Conservation (phyloP, 1,140 invertebrate species). For the Portunus trituberculatus region DNA sequence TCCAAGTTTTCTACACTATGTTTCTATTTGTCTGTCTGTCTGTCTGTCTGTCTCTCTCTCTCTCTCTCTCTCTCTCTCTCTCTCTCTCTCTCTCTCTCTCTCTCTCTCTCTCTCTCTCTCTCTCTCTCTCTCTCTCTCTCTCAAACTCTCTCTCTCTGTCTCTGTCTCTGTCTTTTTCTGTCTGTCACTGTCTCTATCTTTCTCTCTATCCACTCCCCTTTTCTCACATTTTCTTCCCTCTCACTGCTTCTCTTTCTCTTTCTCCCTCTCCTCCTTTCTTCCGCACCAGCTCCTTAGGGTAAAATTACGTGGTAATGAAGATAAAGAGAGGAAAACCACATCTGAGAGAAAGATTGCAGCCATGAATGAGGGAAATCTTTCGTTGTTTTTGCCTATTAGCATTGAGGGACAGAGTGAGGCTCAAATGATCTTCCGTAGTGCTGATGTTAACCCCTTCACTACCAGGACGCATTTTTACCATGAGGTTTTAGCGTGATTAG, state of each 20-base stretch:
- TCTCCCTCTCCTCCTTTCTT: neutral
- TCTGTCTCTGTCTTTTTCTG: neutral
- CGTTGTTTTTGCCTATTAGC: neutral
- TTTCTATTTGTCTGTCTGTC: neutral
- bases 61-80: no score
- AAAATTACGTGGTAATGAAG: conserved; percentile 23
- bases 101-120: conserved; percentile 4
- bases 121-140: neutral
- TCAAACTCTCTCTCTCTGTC: neutral
- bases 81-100: neutral
- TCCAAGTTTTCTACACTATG: neutral
- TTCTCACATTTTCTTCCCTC: neutral
- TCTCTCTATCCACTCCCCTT: neutral
- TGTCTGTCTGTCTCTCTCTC: no score
- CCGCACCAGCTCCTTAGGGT: conserved; percentile 6
- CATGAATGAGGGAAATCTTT: neutral
- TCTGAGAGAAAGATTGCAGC: neutral
- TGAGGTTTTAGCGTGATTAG: no score
- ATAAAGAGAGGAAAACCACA: conserved; percentile 8
- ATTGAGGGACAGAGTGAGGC: neutral
- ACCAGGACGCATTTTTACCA: no score
- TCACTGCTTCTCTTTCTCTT: neutral
- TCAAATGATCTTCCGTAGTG: neutral
- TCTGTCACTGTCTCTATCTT: neutral
- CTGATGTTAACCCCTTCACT: no score